Conservation (phyloP, 2,797 vertebrate genomes). For the Oreonectes daqikongensis region DNA sequence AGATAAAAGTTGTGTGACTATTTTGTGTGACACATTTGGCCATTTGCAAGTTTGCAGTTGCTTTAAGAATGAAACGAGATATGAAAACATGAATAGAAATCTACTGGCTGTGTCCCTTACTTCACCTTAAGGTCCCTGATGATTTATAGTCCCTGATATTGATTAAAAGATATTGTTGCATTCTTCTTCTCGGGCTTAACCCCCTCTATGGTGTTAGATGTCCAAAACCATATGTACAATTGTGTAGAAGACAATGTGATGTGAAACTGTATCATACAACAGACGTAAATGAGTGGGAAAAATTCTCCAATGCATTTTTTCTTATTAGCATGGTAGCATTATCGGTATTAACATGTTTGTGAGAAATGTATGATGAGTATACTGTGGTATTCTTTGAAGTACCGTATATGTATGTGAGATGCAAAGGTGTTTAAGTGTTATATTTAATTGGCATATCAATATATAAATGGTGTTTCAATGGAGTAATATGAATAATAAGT, state of each 20-base stretch:
- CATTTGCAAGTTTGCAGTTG: neutral
- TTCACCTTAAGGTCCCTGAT: neutral
- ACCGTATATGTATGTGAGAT: too few relatives aligned
- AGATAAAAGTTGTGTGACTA: conserved; percentile 54
- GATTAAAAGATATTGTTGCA: neutral
- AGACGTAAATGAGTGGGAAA: neutral
- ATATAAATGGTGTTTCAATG: too few relatives aligned
- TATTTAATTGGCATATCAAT: too few relatives aligned
- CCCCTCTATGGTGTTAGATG: neutral
- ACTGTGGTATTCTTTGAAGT: too few relatives aligned
- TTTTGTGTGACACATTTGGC: conserved; percentile 2
- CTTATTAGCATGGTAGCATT: too few relatives aligned
- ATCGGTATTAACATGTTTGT: too few relatives aligned
- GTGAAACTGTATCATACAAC: neutral
- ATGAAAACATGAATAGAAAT: neutral
- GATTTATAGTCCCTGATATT: conserved; percentile 1
- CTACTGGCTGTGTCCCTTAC: neutral
- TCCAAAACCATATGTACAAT: neutral
- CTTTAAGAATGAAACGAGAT: neutral
- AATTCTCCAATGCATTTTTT: neutral
- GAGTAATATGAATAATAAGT: too few relatives aligned
- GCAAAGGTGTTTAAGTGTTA: too few relatives aligned
- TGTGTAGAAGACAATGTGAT: neutral
- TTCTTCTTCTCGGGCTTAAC: neutral
- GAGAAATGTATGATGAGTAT: too few relatives aligned